These are phyloP conservation scores for Macroglossus sobrinus DNA, from an alignment of 2,113 vertebrate species.

Conservation along the genomic window DNA sequence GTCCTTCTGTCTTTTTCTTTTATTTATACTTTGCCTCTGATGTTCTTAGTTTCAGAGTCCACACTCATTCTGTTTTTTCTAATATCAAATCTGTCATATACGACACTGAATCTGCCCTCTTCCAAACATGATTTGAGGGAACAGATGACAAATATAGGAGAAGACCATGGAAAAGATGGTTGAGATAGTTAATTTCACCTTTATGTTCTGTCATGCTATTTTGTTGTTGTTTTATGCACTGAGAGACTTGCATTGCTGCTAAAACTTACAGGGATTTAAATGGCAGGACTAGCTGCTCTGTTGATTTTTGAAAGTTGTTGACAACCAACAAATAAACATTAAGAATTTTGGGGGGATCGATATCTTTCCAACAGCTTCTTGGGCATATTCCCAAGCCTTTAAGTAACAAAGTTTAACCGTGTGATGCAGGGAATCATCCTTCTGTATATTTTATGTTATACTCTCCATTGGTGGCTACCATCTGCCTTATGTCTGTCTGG, in stretches of 20 bases:
- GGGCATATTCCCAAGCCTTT: neutral
- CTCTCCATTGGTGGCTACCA: neutral
- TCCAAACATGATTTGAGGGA: neutral
- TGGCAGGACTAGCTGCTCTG: neutral
- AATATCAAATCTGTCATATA: neutral
- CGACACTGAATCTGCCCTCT: neutral
- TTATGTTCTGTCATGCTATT: neutral
- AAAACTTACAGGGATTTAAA: neutral
- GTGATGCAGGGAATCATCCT: neutral
- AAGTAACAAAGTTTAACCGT: neutral
- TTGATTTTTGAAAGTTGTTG: conserved; percentile 45
- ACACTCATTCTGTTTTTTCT: neutral
- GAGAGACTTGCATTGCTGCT: conserved; percentile 1
- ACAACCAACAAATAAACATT: conserved; percentile 44
- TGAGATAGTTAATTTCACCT: neutral
- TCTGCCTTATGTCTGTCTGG: neutral
- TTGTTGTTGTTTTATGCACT: conserved; percentile 21
- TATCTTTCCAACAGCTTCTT: conserved; percentile 16
- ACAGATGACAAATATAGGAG: neutral
- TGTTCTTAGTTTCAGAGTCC: conserved; percentile 22
- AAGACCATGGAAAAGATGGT: neutral
- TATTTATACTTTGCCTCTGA: neutral
- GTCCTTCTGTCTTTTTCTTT: neutral
- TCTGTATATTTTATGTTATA: neutral
- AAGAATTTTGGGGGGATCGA: neutral